Evolutionary conservation across 2,113 vertebrate species (phyloP), one percentile per base, ranked within the genome.

Genomic region (Xenopus tropicalis): DNA sequence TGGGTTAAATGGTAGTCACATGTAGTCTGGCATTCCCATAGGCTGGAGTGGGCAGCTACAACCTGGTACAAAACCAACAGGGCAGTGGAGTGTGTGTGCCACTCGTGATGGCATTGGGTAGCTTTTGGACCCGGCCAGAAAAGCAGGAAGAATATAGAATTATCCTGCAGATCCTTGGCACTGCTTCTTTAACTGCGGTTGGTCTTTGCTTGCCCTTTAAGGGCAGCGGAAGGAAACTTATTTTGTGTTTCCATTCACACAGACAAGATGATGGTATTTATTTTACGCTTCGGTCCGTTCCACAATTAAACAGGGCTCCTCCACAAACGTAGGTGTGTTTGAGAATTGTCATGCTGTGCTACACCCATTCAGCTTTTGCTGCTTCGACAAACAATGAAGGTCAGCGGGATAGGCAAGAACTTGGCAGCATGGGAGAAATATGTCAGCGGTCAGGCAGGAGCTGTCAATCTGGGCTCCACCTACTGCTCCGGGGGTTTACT

Each of bases 311-410:
- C 20, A 61, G 79, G 81, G 78, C 80, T 83, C 78, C 80, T 78
- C 82, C 77, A 84, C 86, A 82, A 82, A 85, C 78, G 79, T 86
- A 87, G 82, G 83, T 84, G 86, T 84, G 85, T 86, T 84, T 88
- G 87, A 84, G 81, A 87, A 85, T 83, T 85, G 85, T 86, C 91
- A 91, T 92, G 87, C 87, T 88, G 86, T 86, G 86, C 84, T 87
- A 86, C 89, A 84, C 88, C 89, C 88, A 83, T 88, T 83, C 78
- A 86, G 85, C 88, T 83, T 82, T 86, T 87, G 14, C 20, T 17
- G 25, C 66, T 82, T 46, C 57, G 54, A 44, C 12, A 17, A 19
- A 66, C 82, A 80, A 78, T 83, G 88, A 85, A 86, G 81, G 78
- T 85, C 85, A 85, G 80, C 79, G 78, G 78, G 82, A 85, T 81